These are phyloP conservation scores for Yponomeuta plumbellus DNA, from an alignment of 2,888 invertebrate species.

Conservation along the genomic window DNA sequence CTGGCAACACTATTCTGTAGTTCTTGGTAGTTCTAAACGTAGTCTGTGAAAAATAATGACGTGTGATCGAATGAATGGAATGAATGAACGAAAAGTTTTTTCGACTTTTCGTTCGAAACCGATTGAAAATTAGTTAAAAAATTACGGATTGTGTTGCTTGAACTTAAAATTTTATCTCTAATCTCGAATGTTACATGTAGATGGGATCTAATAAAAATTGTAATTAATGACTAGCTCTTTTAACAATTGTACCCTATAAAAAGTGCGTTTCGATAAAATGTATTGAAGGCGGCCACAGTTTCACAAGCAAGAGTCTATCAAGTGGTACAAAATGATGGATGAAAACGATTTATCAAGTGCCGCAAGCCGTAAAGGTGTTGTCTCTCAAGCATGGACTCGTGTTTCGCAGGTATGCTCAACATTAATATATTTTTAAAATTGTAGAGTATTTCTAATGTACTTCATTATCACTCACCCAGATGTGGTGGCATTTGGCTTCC, in stretches of 20 bases:
- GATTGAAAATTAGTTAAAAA: not conserved
- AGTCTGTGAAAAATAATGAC: conserved; percentile 2
- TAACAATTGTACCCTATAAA: no score
- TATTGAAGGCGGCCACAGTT: not conserved
- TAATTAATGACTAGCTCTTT: no score
- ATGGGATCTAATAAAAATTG: not conserved
- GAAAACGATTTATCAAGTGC: conserved; percentile 81
- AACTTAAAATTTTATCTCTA: not conserved
- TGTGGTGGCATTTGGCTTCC: not conserved
- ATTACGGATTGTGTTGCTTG: not conserved
- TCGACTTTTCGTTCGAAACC: no score
- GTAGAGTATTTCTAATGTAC: not conserved
- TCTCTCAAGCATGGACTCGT: conserved; percentile 81
- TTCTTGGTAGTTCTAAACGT: not conserved
- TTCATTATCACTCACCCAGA: not conserved
- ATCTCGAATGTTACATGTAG: not conserved
- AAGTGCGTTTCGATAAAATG: not conserved
- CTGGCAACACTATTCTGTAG: conserved; percentile 15
- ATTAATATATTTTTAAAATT: not conserved
- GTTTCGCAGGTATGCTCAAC: conserved; percentile 77
- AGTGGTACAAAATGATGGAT: conserved; percentile 76
- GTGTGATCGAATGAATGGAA: conserved; percentile 18
- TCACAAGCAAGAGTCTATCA: not conserved
- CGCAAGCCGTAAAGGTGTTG: conserved; percentile 75
- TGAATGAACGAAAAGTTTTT: not conserved